These are phyloP conservation scores for Montipora capricornis DNA, from an alignment of 64 coral and sea anemone species.

Conservation along the genomic window DNA sequence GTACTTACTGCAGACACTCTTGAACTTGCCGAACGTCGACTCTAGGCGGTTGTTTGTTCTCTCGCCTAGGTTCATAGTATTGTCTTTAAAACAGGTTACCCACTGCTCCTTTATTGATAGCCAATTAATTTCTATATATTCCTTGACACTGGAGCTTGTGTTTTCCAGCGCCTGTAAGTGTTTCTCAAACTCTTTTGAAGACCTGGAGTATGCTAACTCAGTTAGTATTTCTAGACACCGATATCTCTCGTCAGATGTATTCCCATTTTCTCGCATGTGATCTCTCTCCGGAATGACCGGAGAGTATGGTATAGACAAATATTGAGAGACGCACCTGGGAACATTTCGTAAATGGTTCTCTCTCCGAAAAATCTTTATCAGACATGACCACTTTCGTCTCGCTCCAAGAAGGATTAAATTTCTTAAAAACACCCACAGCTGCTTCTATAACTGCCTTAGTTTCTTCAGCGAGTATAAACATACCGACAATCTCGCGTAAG, in stretches of 20 bases:
- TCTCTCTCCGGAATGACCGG: conserved; percentile 61
- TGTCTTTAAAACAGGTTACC: conserved; percentile 77
- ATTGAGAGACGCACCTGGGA: conserved; percentile 16
- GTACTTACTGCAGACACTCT: conserved; percentile 61
- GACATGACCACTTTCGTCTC: conserved; percentile 79
- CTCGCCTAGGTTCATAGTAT: conserved; percentile 53
- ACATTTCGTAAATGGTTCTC: conserved; percentile 67
- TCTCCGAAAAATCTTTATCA: conserved; percentile 78
- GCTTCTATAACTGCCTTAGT: conserved; percentile 70
- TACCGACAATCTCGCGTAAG: conserved; percentile 74
- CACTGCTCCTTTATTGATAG: conserved; percentile 67
- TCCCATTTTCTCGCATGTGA: conserved; percentile 59
- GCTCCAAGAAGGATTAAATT: conserved; percentile 32
- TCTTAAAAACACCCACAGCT: conserved; percentile 46
- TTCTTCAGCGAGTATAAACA: conserved; percentile 83
- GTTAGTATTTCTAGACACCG: conserved; percentile 63
- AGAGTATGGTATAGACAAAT: conserved; percentile 78
- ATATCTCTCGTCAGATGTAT: conserved; percentile 69
- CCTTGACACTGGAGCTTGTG: conserved; percentile 28
- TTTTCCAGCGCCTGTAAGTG: conserved; percentile 38
- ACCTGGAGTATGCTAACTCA: conserved; percentile 52
- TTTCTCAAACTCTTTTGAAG: conserved; percentile 37
- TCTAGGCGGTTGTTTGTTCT: conserved; percentile 63
- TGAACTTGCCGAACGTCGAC: conserved; percentile 66
- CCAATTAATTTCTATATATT: conserved; percentile 61